A percentile compares a stretch with the other conserved stretches of the same genome.
These are phyloP conservation scores for Clarias pachynema DNA, from an alignment of 2,797 vertebrate species.

Conservation along the genomic window DNA sequence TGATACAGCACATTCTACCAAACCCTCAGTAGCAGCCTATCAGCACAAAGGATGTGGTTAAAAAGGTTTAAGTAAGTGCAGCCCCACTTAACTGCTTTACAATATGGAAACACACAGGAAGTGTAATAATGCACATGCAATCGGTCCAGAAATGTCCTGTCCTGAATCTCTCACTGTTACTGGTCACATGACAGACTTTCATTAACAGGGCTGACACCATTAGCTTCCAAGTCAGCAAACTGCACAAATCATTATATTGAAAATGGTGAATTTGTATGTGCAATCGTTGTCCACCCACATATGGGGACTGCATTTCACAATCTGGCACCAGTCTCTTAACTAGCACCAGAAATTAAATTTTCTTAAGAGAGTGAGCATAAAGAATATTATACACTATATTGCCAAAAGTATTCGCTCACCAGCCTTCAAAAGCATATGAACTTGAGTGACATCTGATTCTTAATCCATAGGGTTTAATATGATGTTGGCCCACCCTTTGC, in stretches of 20 bases:
- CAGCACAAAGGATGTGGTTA: neutral
- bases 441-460: no score
- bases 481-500: no score
- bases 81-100: neutral
- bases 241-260: neutral
- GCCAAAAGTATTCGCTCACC: no score
- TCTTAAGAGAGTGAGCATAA: no score
- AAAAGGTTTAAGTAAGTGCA: neutral
- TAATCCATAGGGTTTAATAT: no score
- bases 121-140: neutral
- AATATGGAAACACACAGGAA: constrained; percentile 6
- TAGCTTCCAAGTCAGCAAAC: neutral
- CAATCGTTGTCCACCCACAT: neutral
- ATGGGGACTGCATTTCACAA: neutral
- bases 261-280: neutral
- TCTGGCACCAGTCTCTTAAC: neutral
- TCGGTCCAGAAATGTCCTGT: neutral
- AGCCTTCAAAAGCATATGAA: no score
- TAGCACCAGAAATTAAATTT: neutral
- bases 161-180: neutral
- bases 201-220: neutral
- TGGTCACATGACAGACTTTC: neutral
- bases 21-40: neutral
- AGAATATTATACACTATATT: no score
- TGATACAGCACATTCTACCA: neutral